Evolutionary conservation across 2,113 vertebrate species (phyloP).

Genomic region (Trachemys scripta): DNA sequence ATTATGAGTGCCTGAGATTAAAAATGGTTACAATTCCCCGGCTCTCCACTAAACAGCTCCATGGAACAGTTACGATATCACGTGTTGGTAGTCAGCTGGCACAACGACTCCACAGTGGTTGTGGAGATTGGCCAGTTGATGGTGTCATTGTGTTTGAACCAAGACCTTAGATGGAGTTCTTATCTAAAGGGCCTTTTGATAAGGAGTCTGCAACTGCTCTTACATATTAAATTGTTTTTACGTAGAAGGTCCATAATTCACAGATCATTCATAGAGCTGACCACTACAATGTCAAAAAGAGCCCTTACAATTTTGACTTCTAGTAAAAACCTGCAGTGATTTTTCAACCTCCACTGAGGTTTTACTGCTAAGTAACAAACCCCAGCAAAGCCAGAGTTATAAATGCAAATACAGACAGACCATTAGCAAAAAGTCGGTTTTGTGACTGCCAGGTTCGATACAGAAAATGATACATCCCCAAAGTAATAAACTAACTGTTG

Average conservation of each 20-base stretch:
- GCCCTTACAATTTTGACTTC: not conserved
- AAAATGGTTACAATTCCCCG: not conserved
- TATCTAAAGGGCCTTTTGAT: not conserved
- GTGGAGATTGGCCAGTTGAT: not conserved
- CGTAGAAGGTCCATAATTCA: not conserved
- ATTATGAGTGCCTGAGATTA: not conserved
- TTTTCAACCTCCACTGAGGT: not conserved
- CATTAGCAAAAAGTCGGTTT: not conserved
- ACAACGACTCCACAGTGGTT: not conserved
- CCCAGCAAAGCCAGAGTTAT: not conserved
- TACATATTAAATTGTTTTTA: not conserved
- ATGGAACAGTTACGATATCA: not conserved
- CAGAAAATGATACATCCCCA: not conserved
- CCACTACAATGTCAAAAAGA: not conserved
- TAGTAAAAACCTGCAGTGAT: not conserved
- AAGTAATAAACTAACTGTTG: not conserved
- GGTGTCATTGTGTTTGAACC: not conserved
- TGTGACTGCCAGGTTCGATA: not conserved
- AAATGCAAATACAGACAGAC: not conserved
- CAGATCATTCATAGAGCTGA: not conserved
- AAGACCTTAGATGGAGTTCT: not conserved
- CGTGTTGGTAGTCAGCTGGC: not conserved
- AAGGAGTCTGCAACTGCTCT: not conserved
- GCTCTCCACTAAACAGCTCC: not conserved
- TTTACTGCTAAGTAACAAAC: not conserved